Evolutionary conservation across 2,888 invertebrate species (phyloP).

Genomic region (Drosophila tripunctata): DNA sequence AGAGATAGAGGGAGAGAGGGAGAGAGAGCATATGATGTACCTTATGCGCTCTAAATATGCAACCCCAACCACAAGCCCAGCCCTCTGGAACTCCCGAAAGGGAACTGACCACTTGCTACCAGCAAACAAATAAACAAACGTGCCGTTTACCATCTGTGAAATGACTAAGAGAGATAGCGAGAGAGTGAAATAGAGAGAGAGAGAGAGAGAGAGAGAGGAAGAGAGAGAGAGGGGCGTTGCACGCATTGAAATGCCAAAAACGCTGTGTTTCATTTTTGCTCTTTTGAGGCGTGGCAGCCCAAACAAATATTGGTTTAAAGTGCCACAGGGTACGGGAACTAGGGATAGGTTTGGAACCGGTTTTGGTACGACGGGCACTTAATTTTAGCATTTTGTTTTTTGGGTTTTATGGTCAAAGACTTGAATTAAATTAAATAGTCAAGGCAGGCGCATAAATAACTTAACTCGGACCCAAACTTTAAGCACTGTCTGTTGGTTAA

Average conservation of each 20-base stretch:
- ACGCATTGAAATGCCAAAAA: constrained; percentile 74
- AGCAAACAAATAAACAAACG: constrained; percentile 68
- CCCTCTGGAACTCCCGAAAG: constrained; percentile 20
- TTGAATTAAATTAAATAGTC: constrained; percentile 56
- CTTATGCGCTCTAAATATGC: constrained; percentile 66
- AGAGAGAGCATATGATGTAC: neutral
- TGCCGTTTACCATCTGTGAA: constrained; percentile 37
- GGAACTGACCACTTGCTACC: constrained; percentile 44
- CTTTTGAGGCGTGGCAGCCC: constrained; percentile 54
- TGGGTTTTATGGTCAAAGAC: constrained; percentile 26
- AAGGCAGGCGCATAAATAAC: constrained; percentile 47
- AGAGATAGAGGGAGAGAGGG: constrained; percentile 6
- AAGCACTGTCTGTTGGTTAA: constrained; percentile 31
- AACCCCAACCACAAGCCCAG: constrained; percentile 16
- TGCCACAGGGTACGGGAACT: constrained; percentile 3
- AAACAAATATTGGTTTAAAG: constrained; percentile 68
- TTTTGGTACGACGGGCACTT: constrained; percentile 11
- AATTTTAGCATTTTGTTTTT: constrained; percentile 42
- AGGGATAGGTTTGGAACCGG: neutral
- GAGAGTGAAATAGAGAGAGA: neutral
- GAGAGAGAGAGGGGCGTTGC: constrained; percentile 27
- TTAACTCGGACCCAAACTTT: constrained; percentile 36
- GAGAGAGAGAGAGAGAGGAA: neutral
- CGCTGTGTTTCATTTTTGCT: constrained; percentile 59
- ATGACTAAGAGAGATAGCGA: neutral